These are phyloP conservation scores for Falco concolor DNA, from an alignment of 2,797 vertebrate species.

Conservation along the genomic window DNA sequence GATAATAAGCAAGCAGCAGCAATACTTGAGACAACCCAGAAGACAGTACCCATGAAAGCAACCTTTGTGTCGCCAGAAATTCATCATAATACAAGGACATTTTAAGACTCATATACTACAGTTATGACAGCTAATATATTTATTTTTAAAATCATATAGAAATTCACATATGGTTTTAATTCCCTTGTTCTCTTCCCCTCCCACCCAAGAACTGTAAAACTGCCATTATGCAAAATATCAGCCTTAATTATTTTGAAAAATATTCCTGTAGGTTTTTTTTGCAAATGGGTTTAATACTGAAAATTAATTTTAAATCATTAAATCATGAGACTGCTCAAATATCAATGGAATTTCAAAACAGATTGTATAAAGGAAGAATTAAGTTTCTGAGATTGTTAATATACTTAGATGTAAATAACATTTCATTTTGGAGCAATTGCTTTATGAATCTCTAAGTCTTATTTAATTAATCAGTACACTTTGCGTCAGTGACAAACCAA, in stretches of 20 bases:
- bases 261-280: neutral
- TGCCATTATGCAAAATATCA: neutral
- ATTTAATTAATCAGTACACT: slow-evolving; percentile 62
- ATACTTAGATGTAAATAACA: slow-evolving; percentile 55
- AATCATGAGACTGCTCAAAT: slow-evolving; percentile 4
- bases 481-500: slow-evolving; percentile 25
- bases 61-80: neutral
- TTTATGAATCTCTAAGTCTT: slow-evolving; percentile 49
- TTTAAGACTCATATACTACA: neutral
- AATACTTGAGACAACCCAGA: neutral
- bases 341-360: neutral
- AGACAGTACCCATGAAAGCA: neutral
- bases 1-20: neutral
- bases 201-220: neutral
- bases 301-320: slow-evolving; percentile 41
- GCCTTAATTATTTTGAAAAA: neutral
- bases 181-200: neutral
- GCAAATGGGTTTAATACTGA: neutral
- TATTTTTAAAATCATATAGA: neutral
- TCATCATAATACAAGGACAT: fast-evolving
- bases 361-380: slow-evolving; percentile 37
- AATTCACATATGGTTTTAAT: fast-evolving
- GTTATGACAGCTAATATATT: neutral
- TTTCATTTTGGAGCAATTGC: slow-evolving; percentile 40
- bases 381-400: slow-evolving; percentile 41